Evolutionary conservation across 2,888 invertebrate genomes (phyloP).

Genomic region (Stegophylla sp.): DNA sequence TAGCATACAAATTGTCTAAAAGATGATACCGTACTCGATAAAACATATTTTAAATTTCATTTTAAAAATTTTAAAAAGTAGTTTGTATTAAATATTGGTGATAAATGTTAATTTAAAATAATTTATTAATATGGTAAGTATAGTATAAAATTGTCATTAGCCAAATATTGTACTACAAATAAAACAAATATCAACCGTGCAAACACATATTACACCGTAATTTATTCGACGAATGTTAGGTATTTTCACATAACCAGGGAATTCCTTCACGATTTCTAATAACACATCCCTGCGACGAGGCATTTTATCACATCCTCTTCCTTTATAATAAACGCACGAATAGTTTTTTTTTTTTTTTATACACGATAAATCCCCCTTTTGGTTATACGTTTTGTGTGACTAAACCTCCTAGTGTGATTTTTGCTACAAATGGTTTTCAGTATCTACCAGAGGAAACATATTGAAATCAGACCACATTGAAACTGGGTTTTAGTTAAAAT

Average conservation of each 20-base stretch:
- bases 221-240: constrained; percentile 12
- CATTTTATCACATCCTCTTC: constrained; percentile 6
- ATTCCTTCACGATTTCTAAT: constrained; percentile 18
- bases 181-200: constrained; percentile 27
- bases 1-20: no score
- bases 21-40: no score
- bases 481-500: background rate
- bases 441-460: background rate
- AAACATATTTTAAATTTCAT: no score
- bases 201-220: constrained; percentile 8
- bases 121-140: background rate
- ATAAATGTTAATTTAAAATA: constrained; percentile 1
- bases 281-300: constrained; percentile 1
- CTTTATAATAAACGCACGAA: background rate
- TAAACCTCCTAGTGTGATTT: background rate
- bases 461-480: no score
- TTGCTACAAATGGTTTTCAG: background rate
- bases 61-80: no score
- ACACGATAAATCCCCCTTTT: constrained; percentile 11
- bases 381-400: background rate
- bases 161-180: background rate
- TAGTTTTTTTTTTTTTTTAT: background rate
- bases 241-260: constrained; percentile 8
- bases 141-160: constrained; percentile 30
- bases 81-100: no score